These are phyloP conservation scores for Eucidaris tribuloides DNA, from an alignment of 35 echinoderm and acorn worm genomes.

Conservation along the genomic window DNA sequence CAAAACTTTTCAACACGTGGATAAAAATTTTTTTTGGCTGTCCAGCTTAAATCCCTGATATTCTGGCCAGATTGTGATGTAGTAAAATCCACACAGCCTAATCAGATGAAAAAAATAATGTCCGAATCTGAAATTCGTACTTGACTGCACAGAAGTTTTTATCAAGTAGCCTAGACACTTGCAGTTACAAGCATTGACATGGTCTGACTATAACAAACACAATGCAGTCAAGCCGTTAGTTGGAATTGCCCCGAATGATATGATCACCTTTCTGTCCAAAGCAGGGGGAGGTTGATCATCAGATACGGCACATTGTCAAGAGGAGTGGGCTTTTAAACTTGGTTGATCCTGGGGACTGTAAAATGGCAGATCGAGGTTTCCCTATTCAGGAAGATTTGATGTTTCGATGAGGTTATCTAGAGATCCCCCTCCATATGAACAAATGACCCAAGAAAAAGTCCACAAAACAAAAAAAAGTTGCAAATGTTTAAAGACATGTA, in stretches of 20 bases:
- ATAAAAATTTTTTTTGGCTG: constrained; percentile 32
- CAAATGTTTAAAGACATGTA: constrained; percentile 46
- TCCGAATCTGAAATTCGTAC: not conserved
- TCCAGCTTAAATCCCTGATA: not conserved
- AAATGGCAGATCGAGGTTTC: constrained; percentile 50
- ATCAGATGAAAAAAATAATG: constrained; percentile 25
- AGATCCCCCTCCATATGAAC: constrained; percentile 46
- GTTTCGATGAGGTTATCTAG: constrained; percentile 14
- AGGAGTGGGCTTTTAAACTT: constrained; percentile 46
- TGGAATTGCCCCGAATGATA: constrained; percentile 51
- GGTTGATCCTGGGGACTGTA: constrained; percentile 38
- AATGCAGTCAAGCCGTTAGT: constrained; percentile 57
- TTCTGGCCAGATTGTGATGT: not conserved
- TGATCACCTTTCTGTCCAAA: constrained; percentile 59
- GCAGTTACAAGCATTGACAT: constrained; percentile 35
- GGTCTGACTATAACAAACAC: constrained; percentile 69
- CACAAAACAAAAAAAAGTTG: constrained; percentile 62
- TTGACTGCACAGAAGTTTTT: constrained; percentile 72
- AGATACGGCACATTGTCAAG: constrained; percentile 45
- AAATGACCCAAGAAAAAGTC: constrained; percentile 45
- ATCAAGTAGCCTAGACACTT: constrained; percentile 55
- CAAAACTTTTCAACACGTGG: constrained; percentile 57
- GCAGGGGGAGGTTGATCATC: constrained; percentile 62
- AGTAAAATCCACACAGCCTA: constrained; percentile 15
- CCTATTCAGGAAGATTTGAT: constrained; percentile 37